These are phyloP conservation scores for Oxygymnocypris stewartii DNA, from an alignment of 2,113 vertebrate genomes.

Conservation along the genomic window DNA sequence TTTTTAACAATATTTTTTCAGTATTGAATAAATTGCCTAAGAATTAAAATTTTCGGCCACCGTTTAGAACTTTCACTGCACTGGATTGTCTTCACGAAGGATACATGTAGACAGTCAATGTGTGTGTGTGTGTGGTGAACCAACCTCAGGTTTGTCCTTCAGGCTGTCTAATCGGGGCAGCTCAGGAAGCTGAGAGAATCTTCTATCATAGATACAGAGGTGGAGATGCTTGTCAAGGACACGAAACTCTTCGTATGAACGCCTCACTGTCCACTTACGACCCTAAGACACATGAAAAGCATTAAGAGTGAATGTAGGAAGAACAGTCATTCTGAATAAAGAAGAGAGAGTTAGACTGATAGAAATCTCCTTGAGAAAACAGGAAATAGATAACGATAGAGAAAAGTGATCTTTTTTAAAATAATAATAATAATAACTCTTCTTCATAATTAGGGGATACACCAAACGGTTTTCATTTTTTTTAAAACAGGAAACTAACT, in stretches of 20 bases:
- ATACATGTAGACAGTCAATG: neutral
- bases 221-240: constrained; percentile 97
- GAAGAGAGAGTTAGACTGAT: neutral
- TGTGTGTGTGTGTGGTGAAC: neutral
- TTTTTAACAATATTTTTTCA: neutral
- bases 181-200: constrained; percentile 92
- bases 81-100: neutral
- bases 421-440: too few relatives aligned
- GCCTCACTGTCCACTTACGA: constrained; percentile 92
- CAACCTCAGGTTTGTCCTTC: constrained; percentile 87
- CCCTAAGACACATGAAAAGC: constrained; percentile 70
- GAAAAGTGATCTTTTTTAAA: too few relatives aligned
- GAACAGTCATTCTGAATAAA: neutral
- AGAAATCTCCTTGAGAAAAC: constrained; percentile 7
- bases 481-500: too few relatives aligned
- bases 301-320: neutral
- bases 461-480: too few relatives aligned
- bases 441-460: neutral
- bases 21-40: neutral
- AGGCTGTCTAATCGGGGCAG: constrained; percentile 85
- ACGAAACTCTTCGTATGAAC: constrained; percentile 97
- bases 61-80: neutral
- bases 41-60: neutral
- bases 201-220: constrained; percentile 94
- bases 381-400: neutral